phyloP scores from a whole-genome alignment of 1,140 invertebrate genomes.

The Hypothenemus hampei region DNA sequence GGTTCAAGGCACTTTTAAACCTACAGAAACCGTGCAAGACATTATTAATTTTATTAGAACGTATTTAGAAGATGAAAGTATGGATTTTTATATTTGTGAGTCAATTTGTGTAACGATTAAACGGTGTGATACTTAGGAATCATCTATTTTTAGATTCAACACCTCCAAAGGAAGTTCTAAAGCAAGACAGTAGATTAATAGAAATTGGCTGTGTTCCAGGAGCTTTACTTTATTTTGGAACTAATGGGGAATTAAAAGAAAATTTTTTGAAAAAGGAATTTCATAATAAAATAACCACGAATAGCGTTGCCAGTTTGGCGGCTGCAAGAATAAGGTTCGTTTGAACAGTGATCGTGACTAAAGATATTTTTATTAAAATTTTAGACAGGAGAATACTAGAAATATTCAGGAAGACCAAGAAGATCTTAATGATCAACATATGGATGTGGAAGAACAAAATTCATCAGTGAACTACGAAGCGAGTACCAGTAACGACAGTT shows the following conservation, averaged over 20 bases:
- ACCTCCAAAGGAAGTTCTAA: constrained; percentile 65
- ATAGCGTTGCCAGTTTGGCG: constrained; percentile 43
- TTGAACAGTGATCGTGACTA: too few species aligned
- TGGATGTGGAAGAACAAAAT: constrained; percentile 2
- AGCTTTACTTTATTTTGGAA: constrained; percentile 67
- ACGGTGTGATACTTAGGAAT: not conserved
- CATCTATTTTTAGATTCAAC: constrained; percentile 56
- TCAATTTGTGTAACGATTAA: constrained; percentile 32
- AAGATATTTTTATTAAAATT: constrained; percentile 6
- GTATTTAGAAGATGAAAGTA: constrained; percentile 56
- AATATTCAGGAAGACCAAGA: constrained; percentile 12
- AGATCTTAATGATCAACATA: constrained; percentile 23
- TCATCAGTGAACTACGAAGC: constrained; percentile 35
- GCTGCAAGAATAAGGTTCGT: constrained; percentile 47
- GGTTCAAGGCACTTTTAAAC: constrained; percentile 72
- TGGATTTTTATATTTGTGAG: constrained; percentile 72
- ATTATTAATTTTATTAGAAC: constrained; percentile 66
- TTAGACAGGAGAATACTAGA: constrained; percentile 34
- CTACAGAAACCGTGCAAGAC: constrained; percentile 60
- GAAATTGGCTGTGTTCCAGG: constrained; percentile 70
- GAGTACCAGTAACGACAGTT: constrained; percentile 32
- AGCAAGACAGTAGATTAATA: constrained; percentile 53
- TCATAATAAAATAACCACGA: constrained; percentile 47
- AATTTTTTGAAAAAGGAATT: constrained; percentile 46
- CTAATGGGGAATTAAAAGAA: constrained; percentile 36